A percentile compares a stretch with the other conserved stretches of the same genome.
These are phyloP conservation scores for Athrips mouffetella DNA, from an alignment of 2,888 invertebrate genomes.

Conservation along the genomic window DNA sequence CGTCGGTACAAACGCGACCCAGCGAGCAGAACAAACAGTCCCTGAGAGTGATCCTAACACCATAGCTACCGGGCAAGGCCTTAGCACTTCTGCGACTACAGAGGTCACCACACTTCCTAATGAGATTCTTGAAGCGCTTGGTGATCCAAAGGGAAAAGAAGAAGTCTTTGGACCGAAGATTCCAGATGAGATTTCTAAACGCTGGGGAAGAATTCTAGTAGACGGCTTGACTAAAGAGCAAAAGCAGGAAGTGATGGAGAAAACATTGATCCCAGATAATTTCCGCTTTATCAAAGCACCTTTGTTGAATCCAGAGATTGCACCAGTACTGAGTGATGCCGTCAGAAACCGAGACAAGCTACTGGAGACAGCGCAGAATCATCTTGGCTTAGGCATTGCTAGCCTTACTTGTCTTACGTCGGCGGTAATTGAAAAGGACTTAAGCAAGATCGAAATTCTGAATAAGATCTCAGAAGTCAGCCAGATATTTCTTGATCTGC, in stretches of 20 bases:
- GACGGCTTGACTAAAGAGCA: conserved; percentile 16
- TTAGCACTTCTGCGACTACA: not conserved
- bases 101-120: not conserved
- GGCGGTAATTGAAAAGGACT: conserved; percentile 1
- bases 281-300: conserved; percentile 13
- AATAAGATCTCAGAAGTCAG: conserved; percentile 15
- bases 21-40: not conserved
- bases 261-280: conserved; percentile 11
- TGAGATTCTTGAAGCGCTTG: conserved; percentile 13
- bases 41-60: not conserved
- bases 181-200: conserved; percentile 15
- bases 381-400: conserved; percentile 12
- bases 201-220: conserved; percentile 15
- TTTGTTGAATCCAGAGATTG: conserved; percentile 14
- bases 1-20: too few relatives aligned
- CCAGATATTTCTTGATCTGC: conserved; percentile 17
- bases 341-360: conserved; percentile 14
- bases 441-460: conserved; percentile 11
- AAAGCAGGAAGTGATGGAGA: conserved; percentile 3
- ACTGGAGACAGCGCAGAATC: conserved; percentile 13
- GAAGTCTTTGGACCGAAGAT: conserved; percentile 17
- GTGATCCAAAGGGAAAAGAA: conserved; percentile 17
- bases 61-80: not conserved
- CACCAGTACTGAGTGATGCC: conserved; percentile 9
- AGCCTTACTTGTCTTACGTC: conserved; percentile 8